These are phyloP conservation scores for Trialeurodes vaporariorum DNA, from an alignment of 1,140 invertebrate species.

Conservation along the genomic window DNA sequence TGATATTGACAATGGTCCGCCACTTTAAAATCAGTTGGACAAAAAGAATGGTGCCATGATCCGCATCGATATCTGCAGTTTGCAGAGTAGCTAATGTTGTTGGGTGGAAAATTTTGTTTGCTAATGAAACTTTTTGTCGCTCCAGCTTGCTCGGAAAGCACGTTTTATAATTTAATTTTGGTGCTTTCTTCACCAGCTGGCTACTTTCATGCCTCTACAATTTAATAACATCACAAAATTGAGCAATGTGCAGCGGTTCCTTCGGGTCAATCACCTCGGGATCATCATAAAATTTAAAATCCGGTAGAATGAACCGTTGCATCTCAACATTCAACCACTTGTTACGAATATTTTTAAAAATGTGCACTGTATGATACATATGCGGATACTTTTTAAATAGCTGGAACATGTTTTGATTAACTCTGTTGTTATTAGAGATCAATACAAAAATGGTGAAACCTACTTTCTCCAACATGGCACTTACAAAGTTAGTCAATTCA, in stretches of 20 bases:
- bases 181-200: not conserved
- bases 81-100: not conserved
- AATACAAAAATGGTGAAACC: not conserved
- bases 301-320: not conserved
- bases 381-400: not conserved
- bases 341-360: slow-evolving; percentile 6
- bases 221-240: not conserved
- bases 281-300: not conserved
- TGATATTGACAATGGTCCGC: slow-evolving; percentile 3
- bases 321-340: not conserved
- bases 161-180: not conserved
- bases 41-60: not conserved
- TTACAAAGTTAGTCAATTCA: not conserved
- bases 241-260: not conserved
- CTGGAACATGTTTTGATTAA: not conserved
- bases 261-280: not conserved
- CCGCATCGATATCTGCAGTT: not conserved
- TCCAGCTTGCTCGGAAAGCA: not conserved
- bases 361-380: slow-evolving; percentile 5
- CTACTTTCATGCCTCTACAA: not conserved
- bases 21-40: not conserved
- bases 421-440: not conserved
- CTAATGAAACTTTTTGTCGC: not conserved
- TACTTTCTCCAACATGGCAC: not conserved
- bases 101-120: not conserved